These are phyloP conservation scores for Diorhabda carinulata DNA, from an alignment of 1,140 invertebrate species.

Conservation along the genomic window DNA sequence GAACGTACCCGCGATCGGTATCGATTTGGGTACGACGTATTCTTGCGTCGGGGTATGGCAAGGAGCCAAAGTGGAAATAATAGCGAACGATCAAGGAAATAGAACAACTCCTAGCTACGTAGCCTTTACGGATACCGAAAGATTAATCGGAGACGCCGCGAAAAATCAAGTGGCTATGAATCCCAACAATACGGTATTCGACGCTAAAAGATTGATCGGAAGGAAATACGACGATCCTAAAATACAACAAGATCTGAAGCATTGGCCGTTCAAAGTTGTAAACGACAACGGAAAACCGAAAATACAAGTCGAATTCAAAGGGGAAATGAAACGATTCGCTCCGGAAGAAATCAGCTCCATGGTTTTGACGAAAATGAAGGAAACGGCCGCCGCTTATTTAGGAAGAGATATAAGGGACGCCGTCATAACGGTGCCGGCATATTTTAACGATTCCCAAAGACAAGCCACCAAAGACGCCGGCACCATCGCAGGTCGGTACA, in stretches of 20 bases:
- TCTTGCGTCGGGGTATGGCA: constrained; percentile 80
- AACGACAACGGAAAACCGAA: constrained; percentile 58
- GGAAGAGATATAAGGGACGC: constrained; percentile 50
- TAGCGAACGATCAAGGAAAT: constrained; percentile 93
- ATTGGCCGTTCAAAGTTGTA: constrained; percentile 66
- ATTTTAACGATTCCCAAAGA: constrained; percentile 68
- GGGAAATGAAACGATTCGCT: constrained; percentile 65
- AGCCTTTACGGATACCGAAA: constrained; percentile 78
- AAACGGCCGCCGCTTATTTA: constrained; percentile 55
- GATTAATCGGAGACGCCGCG: constrained; percentile 62
- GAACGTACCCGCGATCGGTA: constrained; percentile 75
- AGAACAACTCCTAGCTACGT: constrained; percentile 89
- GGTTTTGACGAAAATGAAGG: constrained; percentile 61
- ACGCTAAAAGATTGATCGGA: constrained; percentile 61
- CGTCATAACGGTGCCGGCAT: constrained; percentile 59
- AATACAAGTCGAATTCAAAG: constrained; percentile 67
- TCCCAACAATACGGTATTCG: constrained; percentile 70
- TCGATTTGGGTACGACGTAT: constrained; percentile 76
- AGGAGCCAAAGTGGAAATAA: constrained; percentile 87
- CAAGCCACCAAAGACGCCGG: constrained; percentile 68
- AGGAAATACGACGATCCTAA: constrained; percentile 64
- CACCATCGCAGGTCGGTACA: constrained; percentile 55
- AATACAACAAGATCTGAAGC: constrained; percentile 63
- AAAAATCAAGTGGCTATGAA: constrained; percentile 63
- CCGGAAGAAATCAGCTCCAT: constrained; percentile 74